These are phyloP conservation scores for Lathamus discolor DNA, from an alignment of 2,113 vertebrate genomes.

Conservation along the genomic window DNA sequence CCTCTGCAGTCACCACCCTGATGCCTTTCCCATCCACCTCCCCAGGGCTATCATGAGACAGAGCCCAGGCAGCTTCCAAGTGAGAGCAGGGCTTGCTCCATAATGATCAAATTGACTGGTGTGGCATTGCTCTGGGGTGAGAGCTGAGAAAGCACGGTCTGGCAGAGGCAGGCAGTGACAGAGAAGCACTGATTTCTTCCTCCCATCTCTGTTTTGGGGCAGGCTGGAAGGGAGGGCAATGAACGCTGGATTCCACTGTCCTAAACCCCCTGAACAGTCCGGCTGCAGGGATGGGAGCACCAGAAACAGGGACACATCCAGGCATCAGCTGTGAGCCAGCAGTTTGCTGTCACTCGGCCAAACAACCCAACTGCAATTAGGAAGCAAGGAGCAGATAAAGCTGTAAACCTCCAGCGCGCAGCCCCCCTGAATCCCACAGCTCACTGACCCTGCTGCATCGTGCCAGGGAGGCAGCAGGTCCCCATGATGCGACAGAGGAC, in stretches of 20 bases:
- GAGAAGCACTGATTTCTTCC: not conserved
- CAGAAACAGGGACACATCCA: not conserved
- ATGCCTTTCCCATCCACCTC: not conserved
- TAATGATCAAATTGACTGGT: not conserved
- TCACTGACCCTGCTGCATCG: rapidly evolving
- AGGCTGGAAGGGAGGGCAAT: not conserved
- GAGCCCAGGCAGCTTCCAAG: not conserved
- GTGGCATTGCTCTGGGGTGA: not conserved
- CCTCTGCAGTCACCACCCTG: not conserved
- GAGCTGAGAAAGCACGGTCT: rapidly evolving
- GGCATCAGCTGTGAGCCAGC: rapidly evolving
- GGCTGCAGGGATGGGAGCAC: not conserved
- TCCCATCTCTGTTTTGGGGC: not conserved
- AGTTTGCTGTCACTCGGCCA: not conserved
- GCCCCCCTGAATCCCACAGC: not conserved
- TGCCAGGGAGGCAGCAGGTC: rapidly evolving
- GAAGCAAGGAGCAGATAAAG: not conserved
- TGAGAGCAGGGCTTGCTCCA: not conserved
- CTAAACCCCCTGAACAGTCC: rapidly evolving
- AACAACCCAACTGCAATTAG: not conserved
- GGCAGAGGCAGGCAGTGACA: not conserved
- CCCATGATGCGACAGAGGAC: not conserved
- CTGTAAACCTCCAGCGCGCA: rapidly evolving
- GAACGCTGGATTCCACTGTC: not conserved
- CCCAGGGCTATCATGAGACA: not conserved